Base-by-base conservation (phyloP, 2,888 invertebrate genomes). In the Apamea monoglypha region DNA sequence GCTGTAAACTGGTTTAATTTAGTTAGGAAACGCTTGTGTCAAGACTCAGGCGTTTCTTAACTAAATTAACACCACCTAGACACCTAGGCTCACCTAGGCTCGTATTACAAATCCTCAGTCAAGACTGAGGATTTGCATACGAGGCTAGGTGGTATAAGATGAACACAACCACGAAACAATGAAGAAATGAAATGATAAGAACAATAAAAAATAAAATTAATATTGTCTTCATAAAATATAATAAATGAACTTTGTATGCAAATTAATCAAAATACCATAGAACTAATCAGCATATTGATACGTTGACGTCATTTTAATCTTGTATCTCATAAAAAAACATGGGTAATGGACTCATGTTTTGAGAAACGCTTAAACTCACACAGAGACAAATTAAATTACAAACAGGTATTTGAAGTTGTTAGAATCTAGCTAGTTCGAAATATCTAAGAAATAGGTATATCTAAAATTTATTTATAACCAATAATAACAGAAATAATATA, bases 321-420 rank as follows among this genome's bases (percentile, higher is more conserved):
- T 25, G 50, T 36, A 25, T 32, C 2, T n/a, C 14, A 14, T 53
- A 73, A 74, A 32, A 25, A 32, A 59, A 47, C 5, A 18, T 32
- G 7, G 10, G 16, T 53, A 1, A 21, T n/a, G 21, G 12, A 29
- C 0, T 0, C 44, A 12, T 29, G 29, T 76, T 40, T 40, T 74
- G 14, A 12, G 32, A 53, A 8, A 53, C 8, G 0, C 14, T 6
- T 29, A 18, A 53, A 76, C 14, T 29, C 18, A 53, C 12, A 71
- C 70, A 44, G 1, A 32, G 14, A 64, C 2, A 53, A 75, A 40
- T 29, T 73, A 53, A 75, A 40, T 29, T 73, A 44, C 40, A 29
- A 76, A 40, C 63, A 29, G 61, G 76, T 76, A 50, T 76, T 63
- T 40, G 25, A 76, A 63, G 8, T 53, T 63, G 29, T 75, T 47